Percentiles rank a stretch among this genome's conserved stretches.
Evolutionary conservation across 1,140 invertebrate species (phyloP).

Genomic region (Apocrypta bakeri): DNA sequence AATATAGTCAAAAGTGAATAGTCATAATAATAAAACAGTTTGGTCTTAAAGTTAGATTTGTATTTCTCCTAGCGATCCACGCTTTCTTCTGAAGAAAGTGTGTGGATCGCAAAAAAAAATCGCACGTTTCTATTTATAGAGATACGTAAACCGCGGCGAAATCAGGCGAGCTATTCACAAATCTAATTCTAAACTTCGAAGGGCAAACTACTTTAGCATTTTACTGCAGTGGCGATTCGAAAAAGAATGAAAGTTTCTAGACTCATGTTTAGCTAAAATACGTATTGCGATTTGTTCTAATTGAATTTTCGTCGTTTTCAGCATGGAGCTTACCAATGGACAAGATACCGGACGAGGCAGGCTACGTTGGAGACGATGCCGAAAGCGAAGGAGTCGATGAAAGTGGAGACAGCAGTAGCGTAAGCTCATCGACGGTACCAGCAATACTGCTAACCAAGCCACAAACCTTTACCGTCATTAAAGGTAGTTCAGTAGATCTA

Average conservation of each 20-base stretch:
- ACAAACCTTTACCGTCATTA: background rate
- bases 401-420: background rate
- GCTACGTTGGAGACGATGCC: slow-evolving; percentile 6
- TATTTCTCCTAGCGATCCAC: too few species aligned
- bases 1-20: too few species aligned
- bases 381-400: background rate
- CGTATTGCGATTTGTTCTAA: background rate
- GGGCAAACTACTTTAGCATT: too few species aligned
- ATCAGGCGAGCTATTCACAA: slow-evolving; percentile 38
- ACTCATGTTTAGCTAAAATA: too few species aligned
- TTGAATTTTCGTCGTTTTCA: background rate
- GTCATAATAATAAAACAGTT: too few species aligned
- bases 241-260: too few species aligned
- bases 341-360: background rate
- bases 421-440: background rate
- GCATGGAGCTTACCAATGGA: slow-evolving; percentile 11
- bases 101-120: too few species aligned
- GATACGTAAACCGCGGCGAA: background rate
- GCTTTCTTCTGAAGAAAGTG: too few species aligned
- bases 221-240: too few species aligned
- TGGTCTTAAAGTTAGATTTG: too few species aligned
- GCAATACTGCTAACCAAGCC: background rate
- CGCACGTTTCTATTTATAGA: slow-evolving; percentile 19
- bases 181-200: slow-evolving; percentile 43
- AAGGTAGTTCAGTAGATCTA: background rate